Evolutionary conservation across 2,888 invertebrate species (phyloP).

Genomic region (Dolomedes plantarius): DNA sequence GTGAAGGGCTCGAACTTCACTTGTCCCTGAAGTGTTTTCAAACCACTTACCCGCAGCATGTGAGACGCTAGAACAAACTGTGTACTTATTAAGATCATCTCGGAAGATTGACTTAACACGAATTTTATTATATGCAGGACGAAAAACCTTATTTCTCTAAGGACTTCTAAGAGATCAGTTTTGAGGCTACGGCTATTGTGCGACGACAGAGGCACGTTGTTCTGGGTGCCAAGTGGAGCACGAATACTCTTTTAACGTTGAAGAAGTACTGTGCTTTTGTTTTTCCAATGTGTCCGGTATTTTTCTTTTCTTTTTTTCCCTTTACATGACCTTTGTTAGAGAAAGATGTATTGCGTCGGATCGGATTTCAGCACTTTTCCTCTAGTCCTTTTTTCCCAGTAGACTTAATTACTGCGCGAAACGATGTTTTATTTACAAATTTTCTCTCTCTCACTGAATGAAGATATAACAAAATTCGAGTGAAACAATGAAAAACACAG

Average conservation of each 20-base stretch:
- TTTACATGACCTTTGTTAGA: too few species aligned
- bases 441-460: too few species aligned
- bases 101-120: background rate
- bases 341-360: too few species aligned
- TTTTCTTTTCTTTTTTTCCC: background rate
- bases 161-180: background rate
- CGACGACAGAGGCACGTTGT: background rate
- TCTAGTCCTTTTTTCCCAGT: too few species aligned
- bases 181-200: background rate
- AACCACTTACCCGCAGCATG: background rate
- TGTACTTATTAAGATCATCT: background rate
- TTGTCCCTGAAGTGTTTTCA: constrained; percentile 3
- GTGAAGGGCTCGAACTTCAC: background rate
- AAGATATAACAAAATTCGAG: too few species aligned
- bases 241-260: background rate
- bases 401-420: too few species aligned
- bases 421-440: too few species aligned
- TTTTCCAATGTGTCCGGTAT: background rate
- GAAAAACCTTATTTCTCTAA: background rate
- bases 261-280: background rate
- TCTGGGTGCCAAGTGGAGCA: background rate
- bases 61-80: background rate
- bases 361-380: too few species aligned
- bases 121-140: background rate
- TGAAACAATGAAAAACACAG: too few species aligned